Evolutionary conservation across 2,888 invertebrate species (phyloP), one percentile per base, ranked within the genome.

Genomic region (Galerucella calmariensis): DNA sequence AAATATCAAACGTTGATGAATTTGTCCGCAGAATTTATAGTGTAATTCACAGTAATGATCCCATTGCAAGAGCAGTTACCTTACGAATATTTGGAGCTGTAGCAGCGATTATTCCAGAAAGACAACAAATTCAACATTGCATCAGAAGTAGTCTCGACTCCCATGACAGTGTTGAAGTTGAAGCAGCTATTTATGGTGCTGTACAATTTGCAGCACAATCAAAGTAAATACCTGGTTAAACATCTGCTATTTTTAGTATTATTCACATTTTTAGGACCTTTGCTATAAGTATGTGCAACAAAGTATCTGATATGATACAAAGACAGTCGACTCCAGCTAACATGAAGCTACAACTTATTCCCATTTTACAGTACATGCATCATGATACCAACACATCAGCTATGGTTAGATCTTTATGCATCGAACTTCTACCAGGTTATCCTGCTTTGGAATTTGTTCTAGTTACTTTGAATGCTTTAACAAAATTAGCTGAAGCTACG

Each of bases 21-120:
- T 95, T 96, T 88, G 92, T 98, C 5, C 90, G 95, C 65, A 90
- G 97, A 81, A 94, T 99, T 41, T 97, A 95, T 83, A 95, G 95
- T 87, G 99, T 99, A 0, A 94, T 97, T 81, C 97, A 98, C 87
- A 97, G 98, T 9, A 99, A 99, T 86, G 99, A 99, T 88, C 97
- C 98, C 0, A 94, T 98, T 9, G 98, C 98, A 0, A 91, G 98
- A 82, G 96, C 98, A 0, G 88, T 98, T 11, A 96, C 97, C 0
- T 88, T 99, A 11, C 90, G 95, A 78, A 97, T 97, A 0, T 89
- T 98, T 46, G 98, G 97, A 0, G 97, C 96, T 61, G 94, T 97
- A 3, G 97, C 98, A 1, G 93, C 95, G 24, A 96, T 98, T 44
- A 97, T 98, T 79, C 95, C 97, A 0, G 97, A 98, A 88, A 90